These are phyloP conservation scores for Semnornis frantzii DNA, from an alignment of 2,113 vertebrate species.

Conservation along the genomic window DNA sequence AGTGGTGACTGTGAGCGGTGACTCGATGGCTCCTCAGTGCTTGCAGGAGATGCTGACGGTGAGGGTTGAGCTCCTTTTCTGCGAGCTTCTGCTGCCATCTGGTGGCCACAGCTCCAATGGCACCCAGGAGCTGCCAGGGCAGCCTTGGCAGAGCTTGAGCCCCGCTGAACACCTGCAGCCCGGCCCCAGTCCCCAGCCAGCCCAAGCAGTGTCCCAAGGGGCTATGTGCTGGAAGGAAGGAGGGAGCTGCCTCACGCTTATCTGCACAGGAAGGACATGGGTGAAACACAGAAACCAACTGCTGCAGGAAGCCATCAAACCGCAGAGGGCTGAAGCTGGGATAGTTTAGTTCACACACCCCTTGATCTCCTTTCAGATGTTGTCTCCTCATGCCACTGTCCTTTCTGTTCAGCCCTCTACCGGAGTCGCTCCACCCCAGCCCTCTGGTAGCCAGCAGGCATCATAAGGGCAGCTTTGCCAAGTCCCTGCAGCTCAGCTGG, in stretches of 20 bases:
- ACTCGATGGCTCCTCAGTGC: fast-evolving
- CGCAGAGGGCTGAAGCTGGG: fast-evolving
- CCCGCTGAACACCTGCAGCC: not conserved
- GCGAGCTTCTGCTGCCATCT: conserved; percentile 41
- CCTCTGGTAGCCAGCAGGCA: not conserved
- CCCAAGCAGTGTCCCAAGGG: not conserved
- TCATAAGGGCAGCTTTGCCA: not conserved
- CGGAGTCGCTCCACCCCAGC: not conserved
- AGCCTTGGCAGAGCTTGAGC: not conserved
- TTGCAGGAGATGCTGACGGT: not conserved
- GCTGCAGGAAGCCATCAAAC: not conserved
- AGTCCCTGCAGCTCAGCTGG: not conserved
- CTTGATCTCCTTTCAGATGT: not conserved
- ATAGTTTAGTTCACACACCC: not conserved
- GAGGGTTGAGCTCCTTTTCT: not conserved
- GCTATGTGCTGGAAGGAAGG: not conserved
- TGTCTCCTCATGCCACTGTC: not conserved
- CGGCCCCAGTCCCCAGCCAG: not conserved
- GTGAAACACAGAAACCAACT: not conserved
- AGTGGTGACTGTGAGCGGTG: fast-evolving
- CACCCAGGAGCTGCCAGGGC: not conserved
- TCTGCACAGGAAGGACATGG: not conserved
- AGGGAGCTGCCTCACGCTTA: not conserved
- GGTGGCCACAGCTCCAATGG: not conserved
- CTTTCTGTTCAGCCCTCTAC: fast-evolving